Evolutionary conservation across 2,113 vertebrate species (phyloP).

Genomic region (Mystacornis crossleyi): DNA sequence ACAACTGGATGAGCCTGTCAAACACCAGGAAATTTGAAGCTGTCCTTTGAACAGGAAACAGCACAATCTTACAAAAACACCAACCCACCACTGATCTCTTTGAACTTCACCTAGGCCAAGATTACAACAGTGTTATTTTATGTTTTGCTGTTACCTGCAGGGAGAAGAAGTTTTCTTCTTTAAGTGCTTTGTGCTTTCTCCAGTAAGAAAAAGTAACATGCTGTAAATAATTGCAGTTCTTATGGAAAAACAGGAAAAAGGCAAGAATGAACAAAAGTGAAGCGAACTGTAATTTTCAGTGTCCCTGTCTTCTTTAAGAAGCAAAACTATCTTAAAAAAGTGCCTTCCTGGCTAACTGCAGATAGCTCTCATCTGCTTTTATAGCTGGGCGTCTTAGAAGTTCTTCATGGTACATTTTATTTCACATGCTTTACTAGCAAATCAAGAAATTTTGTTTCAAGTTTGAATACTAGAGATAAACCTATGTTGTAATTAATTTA

Average conservation of each 20-base stretch:
- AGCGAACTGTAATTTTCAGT: background rate
- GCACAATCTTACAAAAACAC: background rate
- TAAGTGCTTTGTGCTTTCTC: background rate
- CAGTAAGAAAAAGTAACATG: background rate
- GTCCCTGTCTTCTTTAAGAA: background rate
- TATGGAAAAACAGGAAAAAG: background rate
- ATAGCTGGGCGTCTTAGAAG: background rate
- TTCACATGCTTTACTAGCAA: background rate
- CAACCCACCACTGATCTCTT: background rate
- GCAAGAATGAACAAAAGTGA: background rate
- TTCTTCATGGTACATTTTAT: background rate
- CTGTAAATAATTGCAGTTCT: background rate
- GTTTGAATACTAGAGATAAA: background rate
- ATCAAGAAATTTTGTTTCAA: background rate
- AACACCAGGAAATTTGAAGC: background rate
- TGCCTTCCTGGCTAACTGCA: background rate
- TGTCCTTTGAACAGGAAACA: background rate
- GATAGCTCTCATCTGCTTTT: background rate
- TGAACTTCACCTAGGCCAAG: background rate
- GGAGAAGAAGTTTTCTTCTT: background rate
- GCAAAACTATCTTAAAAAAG: background rate
- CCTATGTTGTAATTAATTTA: background rate
- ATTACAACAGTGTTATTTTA: background rate
- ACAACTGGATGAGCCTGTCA: background rate
- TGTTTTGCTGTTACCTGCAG: background rate